A percentile compares a stretch with the other conserved stretches of the same genome.
Evolutionary conservation across 2,888 invertebrate genomes (phyloP).

Genomic region (Aphelenchoides bicaudatus): DNA sequence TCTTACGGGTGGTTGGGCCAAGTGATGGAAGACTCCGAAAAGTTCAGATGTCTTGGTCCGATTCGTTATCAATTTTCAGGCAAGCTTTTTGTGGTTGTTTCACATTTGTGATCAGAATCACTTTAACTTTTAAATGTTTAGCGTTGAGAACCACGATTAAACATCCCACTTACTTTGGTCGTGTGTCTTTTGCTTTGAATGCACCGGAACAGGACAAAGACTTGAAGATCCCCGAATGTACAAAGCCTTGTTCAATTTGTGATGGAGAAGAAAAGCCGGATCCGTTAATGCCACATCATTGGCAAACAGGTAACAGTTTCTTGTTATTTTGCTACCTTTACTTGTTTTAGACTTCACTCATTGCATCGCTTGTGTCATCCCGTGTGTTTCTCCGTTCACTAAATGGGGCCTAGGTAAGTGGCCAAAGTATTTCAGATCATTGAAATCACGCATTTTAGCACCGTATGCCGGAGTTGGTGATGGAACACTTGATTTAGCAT

Average conservation of each 20-base stretch:
- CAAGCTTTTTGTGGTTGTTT: constrained; percentile 4
- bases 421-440: too few relatives aligned
- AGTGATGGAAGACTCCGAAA: constrained; percentile 75
- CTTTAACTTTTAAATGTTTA: constrained; percentile 25
- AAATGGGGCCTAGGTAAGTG: constrained; percentile 56
- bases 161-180: constrained; percentile 51
- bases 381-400: constrained; percentile 53
- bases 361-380: constrained; percentile 58
- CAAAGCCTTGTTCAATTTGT: constrained; percentile 46
- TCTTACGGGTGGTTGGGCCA: constrained; percentile 84
- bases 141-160: constrained; percentile 56
- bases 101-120: constrained; percentile 7
- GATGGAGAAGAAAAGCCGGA: constrained; percentile 30
- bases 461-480: constrained; percentile 49
- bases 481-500: constrained; percentile 54
- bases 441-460: too few relatives aligned
- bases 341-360: constrained; percentile 45
- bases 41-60: constrained; percentile 80
- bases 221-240: constrained; percentile 44
- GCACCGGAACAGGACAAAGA: constrained; percentile 26
- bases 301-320: constrained; percentile 34
- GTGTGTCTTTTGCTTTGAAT: constrained; percentile 36
- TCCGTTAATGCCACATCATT: constrained; percentile 35
- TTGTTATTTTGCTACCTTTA: not conserved
- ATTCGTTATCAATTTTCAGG: constrained; percentile 68